phyloP scores from a whole-genome alignment of 2,888 invertebrate species.

The Hedychridium roseum region DNA sequence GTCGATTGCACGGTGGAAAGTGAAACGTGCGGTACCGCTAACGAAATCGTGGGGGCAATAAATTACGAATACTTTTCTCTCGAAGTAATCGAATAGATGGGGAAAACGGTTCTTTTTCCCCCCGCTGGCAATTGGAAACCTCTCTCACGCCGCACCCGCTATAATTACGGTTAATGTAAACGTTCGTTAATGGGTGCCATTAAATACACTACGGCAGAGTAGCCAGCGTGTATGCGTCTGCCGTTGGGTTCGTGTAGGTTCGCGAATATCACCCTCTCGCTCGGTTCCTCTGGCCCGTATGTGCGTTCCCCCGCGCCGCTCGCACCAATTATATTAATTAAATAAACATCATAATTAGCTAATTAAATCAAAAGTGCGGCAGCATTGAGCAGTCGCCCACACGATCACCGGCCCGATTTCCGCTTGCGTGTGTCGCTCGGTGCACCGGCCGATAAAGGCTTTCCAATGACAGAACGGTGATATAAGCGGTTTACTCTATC shows the following conservation, averaged over 20 bases:
- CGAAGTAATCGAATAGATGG: background rate
- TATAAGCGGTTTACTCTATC: slow-evolving; percentile 27
- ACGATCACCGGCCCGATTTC: slow-evolving; percentile 15
- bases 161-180: slow-evolving; percentile 58
- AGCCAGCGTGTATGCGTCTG: slow-evolving; percentile 31
- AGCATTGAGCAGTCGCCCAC: background rate
- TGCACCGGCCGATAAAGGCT: slow-evolving; percentile 24
- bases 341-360: slow-evolving; percentile 55
- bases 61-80: too few relatives aligned
- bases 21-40: too few relatives aligned
- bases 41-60: too few relatives aligned
- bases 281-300: slow-evolving; percentile 18
- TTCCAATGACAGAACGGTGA: slow-evolving; percentile 28
- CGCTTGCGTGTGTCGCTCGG: slow-evolving; percentile 17
- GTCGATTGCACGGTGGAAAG: too few relatives aligned
- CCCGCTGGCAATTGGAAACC: slow-evolving; percentile 33
- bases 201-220: slow-evolving; percentile 54
- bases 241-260: too few relatives aligned
- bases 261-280: slow-evolving; percentile 7
- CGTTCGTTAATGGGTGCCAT: slow-evolving; percentile 59
- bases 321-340: slow-evolving; percentile 56
- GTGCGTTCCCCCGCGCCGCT: slow-evolving; percentile 27
- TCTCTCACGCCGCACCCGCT: slow-evolving; percentile 35
- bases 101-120: slow-evolving; percentile 6
- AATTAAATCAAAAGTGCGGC: slow-evolving; percentile 49